Evolutionary conservation across 2,113 vertebrate species (phyloP).

Genomic region (Bettongia penicillata): DNA sequence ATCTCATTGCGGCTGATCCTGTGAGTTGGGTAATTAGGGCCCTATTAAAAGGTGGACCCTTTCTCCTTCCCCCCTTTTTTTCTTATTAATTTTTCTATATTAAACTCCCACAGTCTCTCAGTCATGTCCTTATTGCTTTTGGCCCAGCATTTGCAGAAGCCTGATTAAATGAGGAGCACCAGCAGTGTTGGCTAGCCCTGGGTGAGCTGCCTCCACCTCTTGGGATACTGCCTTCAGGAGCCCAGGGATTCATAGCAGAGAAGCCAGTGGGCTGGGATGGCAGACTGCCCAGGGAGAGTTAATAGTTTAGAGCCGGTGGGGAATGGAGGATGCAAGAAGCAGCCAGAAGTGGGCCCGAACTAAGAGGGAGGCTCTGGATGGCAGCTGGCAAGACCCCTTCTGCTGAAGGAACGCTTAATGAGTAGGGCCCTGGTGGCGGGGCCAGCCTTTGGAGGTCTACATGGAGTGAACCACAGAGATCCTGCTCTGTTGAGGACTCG

Average conservation of each 20-base stretch:
- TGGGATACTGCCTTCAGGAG: constrained; percentile 23
- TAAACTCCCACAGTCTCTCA: constrained; percentile 81
- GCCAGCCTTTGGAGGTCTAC: not conserved
- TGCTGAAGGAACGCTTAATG: not conserved
- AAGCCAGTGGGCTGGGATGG: not conserved
- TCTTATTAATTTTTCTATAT: constrained; percentile 79
- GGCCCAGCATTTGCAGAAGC: constrained; percentile 75
- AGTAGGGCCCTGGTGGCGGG: not conserved
- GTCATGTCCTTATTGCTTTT: constrained; percentile 84
- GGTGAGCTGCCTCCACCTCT: constrained; percentile 56
- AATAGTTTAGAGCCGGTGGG: not conserved
- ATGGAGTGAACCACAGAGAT: not conserved
- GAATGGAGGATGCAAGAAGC: not conserved
- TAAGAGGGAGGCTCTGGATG: not conserved
- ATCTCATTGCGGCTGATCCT: constrained; percentile 71
- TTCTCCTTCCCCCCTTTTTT: constrained; percentile 66
- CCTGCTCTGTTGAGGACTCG: not conserved
- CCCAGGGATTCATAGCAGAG: not conserved
- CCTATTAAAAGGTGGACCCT: constrained; percentile 80
- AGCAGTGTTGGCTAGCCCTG: constrained; percentile 57
- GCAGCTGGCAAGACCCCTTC: no score
- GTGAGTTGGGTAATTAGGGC: constrained; percentile 73
- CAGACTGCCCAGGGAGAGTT: not conserved
- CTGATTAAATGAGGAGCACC: constrained; percentile 80
- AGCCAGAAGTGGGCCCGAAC: not conserved